A percentile compares a stretch with the other conserved stretches of the same genome.
Evolutionary conservation across 23 tunicate species (phyloP).

Genomic region (Ascidia mentula): DNA sequence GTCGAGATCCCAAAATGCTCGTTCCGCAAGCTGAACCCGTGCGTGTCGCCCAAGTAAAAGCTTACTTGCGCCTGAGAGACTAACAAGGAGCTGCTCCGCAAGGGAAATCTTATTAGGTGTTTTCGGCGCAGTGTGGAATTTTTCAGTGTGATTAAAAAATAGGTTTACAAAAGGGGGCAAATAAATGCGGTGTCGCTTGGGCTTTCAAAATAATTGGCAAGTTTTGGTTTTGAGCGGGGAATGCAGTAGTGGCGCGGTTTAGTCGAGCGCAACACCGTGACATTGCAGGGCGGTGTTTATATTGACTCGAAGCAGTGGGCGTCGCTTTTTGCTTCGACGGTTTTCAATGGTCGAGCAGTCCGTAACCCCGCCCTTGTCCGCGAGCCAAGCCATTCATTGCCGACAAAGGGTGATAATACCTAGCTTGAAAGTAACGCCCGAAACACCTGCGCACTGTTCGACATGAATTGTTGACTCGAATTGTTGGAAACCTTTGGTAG

Average conservation of each 20-base stretch:
- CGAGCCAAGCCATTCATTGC: background rate
- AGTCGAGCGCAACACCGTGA: background rate
- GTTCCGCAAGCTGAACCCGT: constrained; percentile 8
- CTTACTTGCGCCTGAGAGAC: too few species aligned
- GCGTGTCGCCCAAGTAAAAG: constrained; percentile 9
- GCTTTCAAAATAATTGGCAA: too few species aligned
- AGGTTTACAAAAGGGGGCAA: too few species aligned
- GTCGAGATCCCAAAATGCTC: background rate
- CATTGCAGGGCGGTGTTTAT: constrained; percentile 11
- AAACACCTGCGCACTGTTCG: background rate
- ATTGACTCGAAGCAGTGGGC: background rate
- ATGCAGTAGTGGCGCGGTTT: background rate
- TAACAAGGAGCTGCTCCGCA: too few species aligned
- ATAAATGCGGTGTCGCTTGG: too few species aligned
- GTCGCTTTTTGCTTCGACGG: background rate
- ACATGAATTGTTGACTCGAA: background rate
- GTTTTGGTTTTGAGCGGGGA: too few species aligned
- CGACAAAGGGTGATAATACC: background rate
- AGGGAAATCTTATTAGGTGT: background rate
- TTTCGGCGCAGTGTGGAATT: background rate
- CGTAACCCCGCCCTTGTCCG: background rate
- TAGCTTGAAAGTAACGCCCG: constrained; percentile 8
- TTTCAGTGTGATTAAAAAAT: too few species aligned
- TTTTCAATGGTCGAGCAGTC: background rate
- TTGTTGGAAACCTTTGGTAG: background rate